A percentile compares a stretch with the other conserved stretches of the same genome.
These are phyloP conservation scores for Odontamblyopus lacepedii DNA, from an alignment of 2,797 vertebrate species.

Conservation along the genomic window DNA sequence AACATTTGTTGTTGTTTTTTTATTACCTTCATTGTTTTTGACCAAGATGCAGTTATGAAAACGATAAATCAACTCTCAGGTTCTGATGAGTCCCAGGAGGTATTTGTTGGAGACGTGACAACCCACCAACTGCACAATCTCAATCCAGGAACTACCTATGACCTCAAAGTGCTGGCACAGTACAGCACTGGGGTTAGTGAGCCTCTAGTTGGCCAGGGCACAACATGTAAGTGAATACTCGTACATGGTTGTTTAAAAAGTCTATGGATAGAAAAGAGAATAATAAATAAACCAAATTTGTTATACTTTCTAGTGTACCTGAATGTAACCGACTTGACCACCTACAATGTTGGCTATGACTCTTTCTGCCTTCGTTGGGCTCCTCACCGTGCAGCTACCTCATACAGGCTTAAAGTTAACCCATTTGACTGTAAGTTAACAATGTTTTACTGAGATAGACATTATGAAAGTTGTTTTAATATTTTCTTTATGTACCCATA, in stretches of 20 bases:
- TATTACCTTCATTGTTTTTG: neutral
- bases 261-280: neutral
- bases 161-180: slow-evolving; percentile 90
- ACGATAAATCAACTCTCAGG: slow-evolving; percentile 62
- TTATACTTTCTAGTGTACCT: slow-evolving; percentile 85
- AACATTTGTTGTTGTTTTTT: neutral
- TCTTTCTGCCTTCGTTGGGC: slow-evolving; percentile 91
- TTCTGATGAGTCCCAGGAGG: slow-evolving; percentile 84
- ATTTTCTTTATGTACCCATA: slow-evolving; percentile 25
- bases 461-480: neutral
- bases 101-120: slow-evolving; percentile 91
- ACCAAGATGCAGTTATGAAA: neutral
- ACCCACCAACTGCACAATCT: slow-evolving; percentile 89
- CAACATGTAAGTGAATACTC: slow-evolving; percentile 85
- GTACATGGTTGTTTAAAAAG: slow-evolving; percentile 3
- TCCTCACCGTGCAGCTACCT: slow-evolving; percentile 91
- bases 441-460: neutral
- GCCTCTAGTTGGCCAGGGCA: slow-evolving; percentile 89
- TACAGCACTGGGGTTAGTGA: slow-evolving; percentile 89
- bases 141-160: slow-evolving; percentile 92
- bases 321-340: slow-evolving; percentile 90
- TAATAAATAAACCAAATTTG: neutral
- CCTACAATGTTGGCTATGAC: slow-evolving; percentile 89
- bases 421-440: slow-evolving; percentile 84
- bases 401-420: slow-evolving; percentile 93